Base-by-base conservation (phyloP, 2,888 invertebrate species). In the Anodontia alba region DNA sequence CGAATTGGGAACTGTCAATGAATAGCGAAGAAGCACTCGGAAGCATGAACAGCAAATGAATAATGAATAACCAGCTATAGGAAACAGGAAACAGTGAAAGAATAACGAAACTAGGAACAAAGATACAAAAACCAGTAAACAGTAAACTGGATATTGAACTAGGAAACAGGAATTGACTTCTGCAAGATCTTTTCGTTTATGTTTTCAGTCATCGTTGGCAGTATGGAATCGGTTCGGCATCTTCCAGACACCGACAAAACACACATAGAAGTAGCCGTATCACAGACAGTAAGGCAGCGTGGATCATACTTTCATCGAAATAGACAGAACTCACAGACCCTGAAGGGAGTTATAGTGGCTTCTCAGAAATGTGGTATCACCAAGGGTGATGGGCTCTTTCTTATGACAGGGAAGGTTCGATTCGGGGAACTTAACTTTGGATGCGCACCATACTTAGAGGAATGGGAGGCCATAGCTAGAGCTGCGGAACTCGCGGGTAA, bases 341-440 rank as follows among this genome's bases (percentile, higher is more conserved):
- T 91, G 12, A 78, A 83, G 38, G 92, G 91, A 38, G 83, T 80
- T 71, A 82, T 92, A 43, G 76, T 78, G 5, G 88, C 88, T 10
- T 90, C 90, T 15, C 72, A 75, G 29, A 86, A 89, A 54, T 92
- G 92, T 74, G 89, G 90, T 1, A 76, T 90, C 29, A 62, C 67
- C 10, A 82, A 80, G 23, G 89, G 90, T 17, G 76, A 82, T 10
- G 91, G 91, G 17, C 72, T 86, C 36, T 91, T 92, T 72, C 83
- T 92, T 1, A 87, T 92, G 79, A 91, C 91, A 0, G 92, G 92
- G 31, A 83, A 88, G 66, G 76, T 89, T 36, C 83, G 91, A 12
- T 86, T 92, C 23, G 91, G 90, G 23, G 85, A 88, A 29, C 72
- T 90, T 20, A 83, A 83, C 0, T 75, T 91, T 26, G 84, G 87